These are phyloP conservation scores for Enhydra lutris DNA, from an alignment of 2,113 vertebrate species.

Conservation along the genomic window DNA sequence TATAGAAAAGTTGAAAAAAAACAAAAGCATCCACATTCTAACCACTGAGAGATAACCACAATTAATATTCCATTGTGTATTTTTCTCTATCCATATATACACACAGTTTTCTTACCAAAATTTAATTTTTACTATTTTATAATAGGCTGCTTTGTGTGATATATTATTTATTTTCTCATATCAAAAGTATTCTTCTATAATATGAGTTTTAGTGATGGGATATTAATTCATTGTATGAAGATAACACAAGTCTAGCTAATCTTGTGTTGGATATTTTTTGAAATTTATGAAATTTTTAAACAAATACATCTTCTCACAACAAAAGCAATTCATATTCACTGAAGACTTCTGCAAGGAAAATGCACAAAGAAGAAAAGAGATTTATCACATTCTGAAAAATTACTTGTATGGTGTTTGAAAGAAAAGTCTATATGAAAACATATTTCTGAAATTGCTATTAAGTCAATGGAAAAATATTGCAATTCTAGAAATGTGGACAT, in stretches of 20 bases:
- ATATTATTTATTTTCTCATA: neutral
- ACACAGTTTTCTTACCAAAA: neutral
- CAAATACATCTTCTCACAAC: neutral
- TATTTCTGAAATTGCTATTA: slow-evolving; percentile 1
- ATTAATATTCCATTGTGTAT: neutral
- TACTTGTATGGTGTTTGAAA: neutral
- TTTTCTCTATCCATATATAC: neutral
- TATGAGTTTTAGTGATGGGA: neutral
- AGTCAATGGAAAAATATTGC: neutral
- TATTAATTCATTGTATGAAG: neutral
- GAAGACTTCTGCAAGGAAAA: neutral
- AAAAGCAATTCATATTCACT: slow-evolving; percentile 22
- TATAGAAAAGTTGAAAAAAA: neutral
- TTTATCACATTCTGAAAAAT: neutral
- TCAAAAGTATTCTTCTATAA: neutral
- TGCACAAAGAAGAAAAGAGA: neutral
- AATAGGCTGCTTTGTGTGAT: neutral
- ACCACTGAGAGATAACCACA: neutral
- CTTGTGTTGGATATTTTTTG: neutral
- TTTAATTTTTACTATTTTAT: neutral
- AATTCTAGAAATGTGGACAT: neutral
- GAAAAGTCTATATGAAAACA: neutral
- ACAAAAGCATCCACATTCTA: neutral
- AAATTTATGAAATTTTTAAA: slow-evolving; percentile 31
- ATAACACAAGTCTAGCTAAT: neutral